Evolutionary conservation across 2,113 vertebrate genomes (phyloP), one percentile per base, ranked within the genome.

Genomic region (Mesitornis unicolor): DNA sequence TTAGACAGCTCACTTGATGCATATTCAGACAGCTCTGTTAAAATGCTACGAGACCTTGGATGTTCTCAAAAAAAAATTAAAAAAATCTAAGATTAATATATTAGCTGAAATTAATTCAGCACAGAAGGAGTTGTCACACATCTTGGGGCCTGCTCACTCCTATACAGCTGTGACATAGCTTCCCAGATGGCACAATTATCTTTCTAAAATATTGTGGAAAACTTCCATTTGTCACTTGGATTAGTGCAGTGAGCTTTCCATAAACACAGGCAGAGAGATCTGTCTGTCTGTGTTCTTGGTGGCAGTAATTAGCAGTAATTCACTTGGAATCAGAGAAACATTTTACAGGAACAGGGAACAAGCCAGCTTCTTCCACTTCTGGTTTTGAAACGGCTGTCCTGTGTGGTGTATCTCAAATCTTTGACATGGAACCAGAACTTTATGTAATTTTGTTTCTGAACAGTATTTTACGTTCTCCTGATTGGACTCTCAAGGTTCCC

Each of bases 101-200:
- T 95, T 91, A 90, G 45, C 45, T 50, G 92, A 42, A 90, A 96
- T 93, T 60, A 96, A 96, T 89, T 91, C 77, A 42, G 76, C 90
- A 38, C 95, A 93, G 95, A 86, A 97, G 95, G 87, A 94, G 84
- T 10, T 88, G 71, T 70, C 88, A 43, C 74, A 70, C 89, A 88
- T 90, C 92, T 94, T 45, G 65, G 70, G 96, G 87, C 78, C 87
- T 70, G 78, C 80, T 87, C 67, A 3, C 76, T 91, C 79, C 21
- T 26, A 69, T 53, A 50, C 95, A 97, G 95, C 87, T 95, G 94
- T 95, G 94, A 82, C 80, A 81, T 8, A 35, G 84, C 85, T 95
- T 94, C 95, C 94, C 96, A 97, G 91, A 95, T 95, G 94, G 96
- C 91, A 95, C 89, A 91, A 95, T 97, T 96, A 96, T 95, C 91